These are phyloP conservation scores for Gorsachius magnificus DNA, from an alignment of 2,797 vertebrate species.

Conservation along the genomic window DNA sequence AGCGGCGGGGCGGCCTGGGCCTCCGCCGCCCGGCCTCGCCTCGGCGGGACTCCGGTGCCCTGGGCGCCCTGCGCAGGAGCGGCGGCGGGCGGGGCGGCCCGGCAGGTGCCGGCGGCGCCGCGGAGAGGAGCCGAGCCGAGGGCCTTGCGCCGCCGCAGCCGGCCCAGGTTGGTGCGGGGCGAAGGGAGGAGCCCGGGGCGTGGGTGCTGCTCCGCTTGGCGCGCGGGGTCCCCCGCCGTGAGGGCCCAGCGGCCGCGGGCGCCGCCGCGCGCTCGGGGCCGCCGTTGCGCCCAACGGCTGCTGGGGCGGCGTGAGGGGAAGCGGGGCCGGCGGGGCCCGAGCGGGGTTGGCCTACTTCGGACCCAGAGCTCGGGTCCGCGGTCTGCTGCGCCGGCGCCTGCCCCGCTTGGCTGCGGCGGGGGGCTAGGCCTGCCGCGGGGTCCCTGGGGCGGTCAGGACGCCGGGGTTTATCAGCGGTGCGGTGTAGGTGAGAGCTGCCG, in stretches of 20 bases:
- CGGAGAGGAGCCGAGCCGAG: neutral
- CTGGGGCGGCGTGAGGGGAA: neutral
- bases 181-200: constrained; percentile 36
- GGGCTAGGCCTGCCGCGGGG: neutral
- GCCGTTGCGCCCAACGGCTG: neutral
- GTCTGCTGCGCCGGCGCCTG: too few species aligned
- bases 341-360: too few species aligned
- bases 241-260: neutral
- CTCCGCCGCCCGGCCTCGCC: neutral
- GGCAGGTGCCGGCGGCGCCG: neutral
- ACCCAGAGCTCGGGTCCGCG: too few species aligned
- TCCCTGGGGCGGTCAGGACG: neutral
- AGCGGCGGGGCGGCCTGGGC: neutral
- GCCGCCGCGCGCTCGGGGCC: neutral
- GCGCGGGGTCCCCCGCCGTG: neutral
- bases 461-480: neutral
- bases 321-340: too few species aligned
- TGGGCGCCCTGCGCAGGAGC: neutral
- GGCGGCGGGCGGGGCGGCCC: neutral
- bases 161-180: neutral
- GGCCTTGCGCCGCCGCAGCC: neutral
- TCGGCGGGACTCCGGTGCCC: neutral
- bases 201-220: neutral
- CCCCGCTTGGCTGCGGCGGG: too few species aligned
- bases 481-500: neutral